These are phyloP conservation scores for Urocolius indicus DNA, from an alignment of 2,113 vertebrate genomes.

Conservation along the genomic window DNA sequence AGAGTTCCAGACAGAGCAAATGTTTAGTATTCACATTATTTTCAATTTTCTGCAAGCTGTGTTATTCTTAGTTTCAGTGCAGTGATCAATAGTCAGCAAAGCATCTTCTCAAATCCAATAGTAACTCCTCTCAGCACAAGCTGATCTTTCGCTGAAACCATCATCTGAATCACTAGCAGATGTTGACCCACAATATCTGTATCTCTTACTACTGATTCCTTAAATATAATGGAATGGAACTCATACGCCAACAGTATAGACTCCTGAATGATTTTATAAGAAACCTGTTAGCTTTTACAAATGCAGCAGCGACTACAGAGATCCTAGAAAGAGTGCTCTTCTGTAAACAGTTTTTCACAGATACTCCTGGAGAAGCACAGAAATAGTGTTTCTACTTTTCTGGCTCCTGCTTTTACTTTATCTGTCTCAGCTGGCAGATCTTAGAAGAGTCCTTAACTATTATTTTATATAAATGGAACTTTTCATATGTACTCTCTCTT, in stretches of 20 bases:
- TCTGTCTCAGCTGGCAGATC: neutral
- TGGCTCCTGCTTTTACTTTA: neutral
- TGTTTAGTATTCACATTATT: neutral
- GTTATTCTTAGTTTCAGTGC: neutral
- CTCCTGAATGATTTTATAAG: neutral
- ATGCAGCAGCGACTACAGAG: neutral
- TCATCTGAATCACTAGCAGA: neutral
- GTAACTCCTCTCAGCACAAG: neutral
- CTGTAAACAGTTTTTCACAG: neutral
- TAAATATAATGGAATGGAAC: neutral
- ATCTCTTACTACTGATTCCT: neutral
- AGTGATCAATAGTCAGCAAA: neutral
- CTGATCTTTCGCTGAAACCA: neutral
- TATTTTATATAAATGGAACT: neutral
- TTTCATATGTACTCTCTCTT: neutral
- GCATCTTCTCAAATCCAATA: neutral
- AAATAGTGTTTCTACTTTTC: neutral
- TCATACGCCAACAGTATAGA: neutral
- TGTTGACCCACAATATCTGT: neutral
- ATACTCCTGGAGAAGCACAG: neutral
- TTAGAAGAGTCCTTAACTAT: neutral
- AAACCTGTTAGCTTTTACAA: neutral
- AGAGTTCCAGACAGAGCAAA: neutral
- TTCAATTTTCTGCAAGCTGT: neutral
- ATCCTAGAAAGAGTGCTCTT: neutral